Conservation (phyloP, 2,113 vertebrate species). For the Pionites leucogaster region DNA sequence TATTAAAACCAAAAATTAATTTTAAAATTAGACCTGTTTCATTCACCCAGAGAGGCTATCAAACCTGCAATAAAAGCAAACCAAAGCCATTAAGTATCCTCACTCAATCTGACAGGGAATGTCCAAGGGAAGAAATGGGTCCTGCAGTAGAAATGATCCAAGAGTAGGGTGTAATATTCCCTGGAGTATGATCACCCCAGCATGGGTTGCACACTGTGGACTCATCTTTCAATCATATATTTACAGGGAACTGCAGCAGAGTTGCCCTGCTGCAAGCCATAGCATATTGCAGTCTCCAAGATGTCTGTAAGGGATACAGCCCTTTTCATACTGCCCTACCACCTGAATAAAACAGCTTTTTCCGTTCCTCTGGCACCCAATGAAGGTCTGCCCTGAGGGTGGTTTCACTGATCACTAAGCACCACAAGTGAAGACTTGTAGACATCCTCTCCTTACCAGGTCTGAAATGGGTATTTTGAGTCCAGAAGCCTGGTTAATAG, state of each 20-base stretch:
- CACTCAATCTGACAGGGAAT: not conserved
- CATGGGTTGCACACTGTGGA: not conserved
- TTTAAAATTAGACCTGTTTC: not conserved
- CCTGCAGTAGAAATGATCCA: not conserved
- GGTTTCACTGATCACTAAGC: not conserved
- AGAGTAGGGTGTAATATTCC: not conserved
- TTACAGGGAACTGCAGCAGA: not conserved
- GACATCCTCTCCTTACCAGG: not conserved
- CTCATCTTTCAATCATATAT: not conserved
- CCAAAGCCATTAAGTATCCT: not conserved
- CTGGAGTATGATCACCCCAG: not conserved
- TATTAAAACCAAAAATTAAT: not conserved
- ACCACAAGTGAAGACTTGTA: not conserved
- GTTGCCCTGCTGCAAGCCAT: not conserved
- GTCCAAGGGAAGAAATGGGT: not conserved
- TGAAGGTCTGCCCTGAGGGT: not conserved
- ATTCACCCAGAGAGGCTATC: not conserved
- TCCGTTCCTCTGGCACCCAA: fast-evolving
- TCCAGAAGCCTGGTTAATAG: not conserved
- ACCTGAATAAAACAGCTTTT: not conserved
- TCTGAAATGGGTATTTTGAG: not conserved
- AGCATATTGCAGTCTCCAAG: not conserved
- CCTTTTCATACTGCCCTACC: not conserved
- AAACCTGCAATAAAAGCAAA: not conserved
- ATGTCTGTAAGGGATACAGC: not conserved